A percentile compares a stretch with the other conserved stretches of the same genome.
These are phyloP conservation scores for Channa argus DNA, from an alignment of 2,113 vertebrate genomes.

Conservation along the genomic window DNA sequence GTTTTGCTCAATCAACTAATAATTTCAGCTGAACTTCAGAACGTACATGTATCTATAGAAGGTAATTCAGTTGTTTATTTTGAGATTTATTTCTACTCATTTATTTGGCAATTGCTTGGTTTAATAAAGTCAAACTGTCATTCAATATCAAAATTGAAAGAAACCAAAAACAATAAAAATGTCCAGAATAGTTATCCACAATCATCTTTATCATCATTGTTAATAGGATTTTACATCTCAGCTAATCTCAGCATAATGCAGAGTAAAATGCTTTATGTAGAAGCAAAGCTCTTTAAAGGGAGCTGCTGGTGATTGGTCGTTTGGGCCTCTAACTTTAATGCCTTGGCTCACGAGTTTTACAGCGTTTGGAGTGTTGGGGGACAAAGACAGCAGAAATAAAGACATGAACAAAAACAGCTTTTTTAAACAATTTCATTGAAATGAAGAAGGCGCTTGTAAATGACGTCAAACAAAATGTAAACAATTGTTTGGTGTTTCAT, in stretches of 20 bases:
- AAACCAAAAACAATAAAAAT: not conserved
- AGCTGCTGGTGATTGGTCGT: slow-evolving; percentile 35
- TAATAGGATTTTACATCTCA: slow-evolving; percentile 62
- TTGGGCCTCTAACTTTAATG: slow-evolving; percentile 4
- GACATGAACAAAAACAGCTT: slow-evolving; percentile 8
- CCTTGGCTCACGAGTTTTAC: slow-evolving; percentile 20
- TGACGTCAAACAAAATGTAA: slow-evolving; percentile 50
- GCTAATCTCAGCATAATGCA: slow-evolving; percentile 60
- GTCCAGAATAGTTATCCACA: slow-evolving; percentile 48
- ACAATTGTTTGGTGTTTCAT: slow-evolving; percentile 59
- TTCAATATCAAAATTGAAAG: slow-evolving; percentile 1
- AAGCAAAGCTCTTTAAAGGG: slow-evolving; percentile 43
- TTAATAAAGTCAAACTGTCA: not conserved
- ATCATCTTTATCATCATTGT: slow-evolving; percentile 68
- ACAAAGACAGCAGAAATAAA: slow-evolving; percentile 24
- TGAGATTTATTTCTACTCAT: too few relatives aligned
- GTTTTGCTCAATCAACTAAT: too few relatives aligned
- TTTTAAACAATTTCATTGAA: slow-evolving; percentile 43
- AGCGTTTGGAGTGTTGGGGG: slow-evolving; percentile 23
- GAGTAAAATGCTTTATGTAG: slow-evolving; percentile 65
- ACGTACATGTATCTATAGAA: too few relatives aligned
- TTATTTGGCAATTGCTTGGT: too few relatives aligned
- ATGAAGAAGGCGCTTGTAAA: slow-evolving; percentile 71
- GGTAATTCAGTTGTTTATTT: too few relatives aligned
- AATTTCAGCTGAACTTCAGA: too few relatives aligned